Evolutionary conservation across 2,888 invertebrate species (phyloP).

Genomic region (Orthosia gracilis): DNA sequence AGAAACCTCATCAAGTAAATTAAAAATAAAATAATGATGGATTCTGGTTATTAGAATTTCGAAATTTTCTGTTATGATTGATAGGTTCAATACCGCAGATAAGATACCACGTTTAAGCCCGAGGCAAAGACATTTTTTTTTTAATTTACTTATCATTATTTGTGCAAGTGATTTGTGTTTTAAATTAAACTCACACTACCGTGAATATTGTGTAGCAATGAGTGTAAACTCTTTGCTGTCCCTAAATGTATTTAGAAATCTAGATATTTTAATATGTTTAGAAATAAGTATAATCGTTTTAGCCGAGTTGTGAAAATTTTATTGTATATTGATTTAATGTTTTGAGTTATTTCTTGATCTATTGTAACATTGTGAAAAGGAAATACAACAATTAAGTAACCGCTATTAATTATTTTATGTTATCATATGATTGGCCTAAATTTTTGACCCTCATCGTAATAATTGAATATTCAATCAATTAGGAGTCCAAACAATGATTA

Average conservation of each 20-base stretch:
- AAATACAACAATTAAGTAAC: too few relatives aligned
- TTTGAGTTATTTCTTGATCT: constrained; percentile 2
- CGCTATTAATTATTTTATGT: too few relatives aligned
- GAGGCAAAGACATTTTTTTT: neutral
- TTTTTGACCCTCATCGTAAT: too few relatives aligned
- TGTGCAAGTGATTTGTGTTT: constrained; percentile 46
- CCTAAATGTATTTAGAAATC: too few relatives aligned
- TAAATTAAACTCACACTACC: neutral
- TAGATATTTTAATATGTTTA: neutral
- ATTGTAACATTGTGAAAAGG: constrained; percentile 31
- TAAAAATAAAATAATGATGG: too few relatives aligned
- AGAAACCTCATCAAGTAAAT: too few relatives aligned
- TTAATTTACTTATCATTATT: neutral
- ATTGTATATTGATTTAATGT: constrained; percentile 12
- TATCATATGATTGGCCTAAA: too few relatives aligned
- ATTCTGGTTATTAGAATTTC: too few relatives aligned
- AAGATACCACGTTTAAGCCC: neutral
- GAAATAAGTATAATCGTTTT: neutral
- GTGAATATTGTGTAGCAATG: constrained; percentile 32
- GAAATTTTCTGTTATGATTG: too few relatives aligned
- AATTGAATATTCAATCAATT: too few relatives aligned
- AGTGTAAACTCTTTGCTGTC: neutral
- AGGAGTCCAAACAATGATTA: too few relatives aligned
- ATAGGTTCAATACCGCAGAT: neutral
- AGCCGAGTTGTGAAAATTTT: neutral